Evolutionary conservation across 2,797 vertebrate species (phyloP), one percentile per base, ranked within the genome.

Genomic region (Girardinus metallicus): DNA sequence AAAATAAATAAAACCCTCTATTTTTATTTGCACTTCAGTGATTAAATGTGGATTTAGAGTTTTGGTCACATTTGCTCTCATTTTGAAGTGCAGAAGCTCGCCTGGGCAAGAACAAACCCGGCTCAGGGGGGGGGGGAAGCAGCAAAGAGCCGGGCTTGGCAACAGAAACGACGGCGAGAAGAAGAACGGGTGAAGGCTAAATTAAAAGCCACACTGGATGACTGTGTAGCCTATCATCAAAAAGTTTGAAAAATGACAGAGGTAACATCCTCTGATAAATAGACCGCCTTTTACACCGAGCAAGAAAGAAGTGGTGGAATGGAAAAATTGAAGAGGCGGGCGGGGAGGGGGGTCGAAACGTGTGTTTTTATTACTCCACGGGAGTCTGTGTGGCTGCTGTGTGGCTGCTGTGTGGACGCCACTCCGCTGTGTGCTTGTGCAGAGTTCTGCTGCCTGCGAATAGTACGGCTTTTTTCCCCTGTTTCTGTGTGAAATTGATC

Each of bases 241-340:
- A 91, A 79, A 76, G 79, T 80, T 78, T 82, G 80, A 86, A 83
- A 83, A 88, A 85, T 83, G 79, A 89, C 82, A 88, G 36, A 76
- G 49, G 18, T 83, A 88, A 77, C 79, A 31, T 64, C 83, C 75
- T 51, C 77, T 83, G 86, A 87, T 74, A 78, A 83, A 82, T 75
- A 76, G 55, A 86, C 74, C 57, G 73, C 39, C 18, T 78, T 83
- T 80, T 66, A 86, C 75, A 68, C 21, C 26, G 74, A 87, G 83
- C 70, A 85, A 75, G 76, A 75, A 66, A 55, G 39, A 73, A 44
- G 21, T 64, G 36, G 31, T 5, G 73, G 34, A 57, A 31, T 51
- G 46, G 55, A 31, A 78, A 76, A 73, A 81, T 46, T 77, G 82
- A 81, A 71, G 75, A 77, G 75, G 41, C 68, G 6, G 66, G 10